Percentiles rank a stretch among this genome's conserved stretches.
These are phyloP conservation scores for Conus ventricosus DNA, from an alignment of 1,140 invertebrate species.

Conservation along the genomic window DNA sequence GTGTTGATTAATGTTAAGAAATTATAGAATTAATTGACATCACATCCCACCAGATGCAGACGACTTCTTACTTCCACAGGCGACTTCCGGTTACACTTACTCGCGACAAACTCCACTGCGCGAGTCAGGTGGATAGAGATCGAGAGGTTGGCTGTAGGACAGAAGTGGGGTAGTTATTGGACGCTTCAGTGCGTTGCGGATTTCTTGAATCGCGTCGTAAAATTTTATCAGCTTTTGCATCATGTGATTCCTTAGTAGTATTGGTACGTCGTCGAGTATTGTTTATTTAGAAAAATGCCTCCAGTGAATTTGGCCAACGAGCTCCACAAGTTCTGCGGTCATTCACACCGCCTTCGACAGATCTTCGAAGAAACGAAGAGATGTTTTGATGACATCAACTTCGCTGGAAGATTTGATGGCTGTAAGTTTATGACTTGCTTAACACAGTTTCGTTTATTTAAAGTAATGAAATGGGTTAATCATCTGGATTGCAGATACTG, in stretches of 20 bases:
- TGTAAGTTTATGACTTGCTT: slow-evolving; percentile 76
- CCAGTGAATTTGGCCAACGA: slow-evolving; percentile 74
- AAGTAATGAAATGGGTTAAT: too few relatives aligned
- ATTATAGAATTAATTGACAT: too few relatives aligned
- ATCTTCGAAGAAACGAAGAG: slow-evolving; percentile 82
- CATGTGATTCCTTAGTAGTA: not conserved
- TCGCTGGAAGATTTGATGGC: slow-evolving; percentile 79
- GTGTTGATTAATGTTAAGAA: too few relatives aligned
- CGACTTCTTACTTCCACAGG: not conserved
- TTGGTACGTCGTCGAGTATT: not conserved
- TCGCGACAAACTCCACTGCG: slow-evolving; percentile 3
- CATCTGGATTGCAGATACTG: too few relatives aligned
- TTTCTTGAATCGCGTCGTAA: not conserved
- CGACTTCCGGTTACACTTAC: slow-evolving; percentile 5
- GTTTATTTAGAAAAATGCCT: slow-evolving; percentile 44
- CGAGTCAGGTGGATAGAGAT: slow-evolving; percentile 8
- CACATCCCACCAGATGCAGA: not conserved
- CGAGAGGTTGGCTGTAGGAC: not conserved
- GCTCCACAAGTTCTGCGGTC: slow-evolving; percentile 77
- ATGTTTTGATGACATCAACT: slow-evolving; percentile 80
- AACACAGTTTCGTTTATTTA: too few relatives aligned
- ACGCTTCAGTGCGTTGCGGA: not conserved
- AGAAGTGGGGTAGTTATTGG: not conserved
- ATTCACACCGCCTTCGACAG: slow-evolving; percentile 76
- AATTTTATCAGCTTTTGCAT: not conserved